Evolutionary conservation across 1,140 invertebrate species (phyloP).

Genomic region (Apis florea): DNA sequence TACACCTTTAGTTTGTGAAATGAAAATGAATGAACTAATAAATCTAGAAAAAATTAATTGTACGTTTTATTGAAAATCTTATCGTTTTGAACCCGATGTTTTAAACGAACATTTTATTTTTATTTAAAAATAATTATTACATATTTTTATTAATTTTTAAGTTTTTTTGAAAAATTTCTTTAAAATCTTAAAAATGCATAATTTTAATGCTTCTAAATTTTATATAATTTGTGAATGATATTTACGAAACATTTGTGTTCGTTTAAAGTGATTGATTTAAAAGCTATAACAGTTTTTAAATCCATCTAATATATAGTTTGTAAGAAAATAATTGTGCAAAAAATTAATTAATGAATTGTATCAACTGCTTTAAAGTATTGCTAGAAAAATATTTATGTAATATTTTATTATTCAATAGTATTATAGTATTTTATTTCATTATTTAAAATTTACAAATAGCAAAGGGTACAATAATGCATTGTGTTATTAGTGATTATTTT

Average conservation of each 20-base stretch:
- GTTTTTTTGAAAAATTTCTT: no score
- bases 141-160: no score
- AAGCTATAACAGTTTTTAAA: neutral
- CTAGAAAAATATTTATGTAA: neutral
- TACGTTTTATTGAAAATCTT: no score
- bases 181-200: no score
- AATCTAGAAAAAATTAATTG: neutral
- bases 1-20: constrained; percentile 7
- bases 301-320: neutral
- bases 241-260: neutral
- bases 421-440: neutral
- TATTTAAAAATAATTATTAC: no score
- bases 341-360: neutral
- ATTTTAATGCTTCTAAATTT: no score
- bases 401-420: neutral
- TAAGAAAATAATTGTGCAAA: neutral
- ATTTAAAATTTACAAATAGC: neutral
- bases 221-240: no score
- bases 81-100: neutral
- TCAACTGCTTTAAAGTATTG: neutral
- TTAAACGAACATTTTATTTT: neutral
- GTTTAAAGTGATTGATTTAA: neutral
- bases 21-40: neutral
- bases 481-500: neutral
- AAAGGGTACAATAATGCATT: neutral